These are phyloP conservation scores for Microtus oregoni DNA, from an alignment of 2,113 vertebrate genomes.

Conservation along the genomic window DNA sequence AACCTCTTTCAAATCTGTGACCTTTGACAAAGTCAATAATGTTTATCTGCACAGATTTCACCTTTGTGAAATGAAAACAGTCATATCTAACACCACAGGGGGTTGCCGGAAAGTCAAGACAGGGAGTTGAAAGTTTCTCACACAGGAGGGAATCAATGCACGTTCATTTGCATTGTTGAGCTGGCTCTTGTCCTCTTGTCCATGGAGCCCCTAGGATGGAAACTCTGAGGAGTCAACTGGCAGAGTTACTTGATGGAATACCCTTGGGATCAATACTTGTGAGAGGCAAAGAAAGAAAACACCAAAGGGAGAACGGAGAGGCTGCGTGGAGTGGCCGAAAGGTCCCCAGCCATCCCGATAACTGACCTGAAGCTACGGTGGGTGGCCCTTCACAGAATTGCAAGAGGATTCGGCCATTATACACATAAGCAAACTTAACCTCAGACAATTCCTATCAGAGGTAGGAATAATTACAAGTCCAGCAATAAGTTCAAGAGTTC, in stretches of 20 bases:
- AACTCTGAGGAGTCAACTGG: not conserved
- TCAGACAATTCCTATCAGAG: not conserved
- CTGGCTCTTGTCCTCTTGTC: not conserved
- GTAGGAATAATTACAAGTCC: not conserved
- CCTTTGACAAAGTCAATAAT: slow-evolving; percentile 5
- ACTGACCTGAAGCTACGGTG: not conserved
- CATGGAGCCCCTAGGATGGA: not conserved
- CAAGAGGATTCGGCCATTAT: not conserved
- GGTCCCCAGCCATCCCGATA: not conserved
- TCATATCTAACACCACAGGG: not conserved
- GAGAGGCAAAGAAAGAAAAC: not conserved
- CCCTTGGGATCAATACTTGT: not conserved
- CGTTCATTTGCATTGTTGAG: not conserved
- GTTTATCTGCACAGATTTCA: not conserved
- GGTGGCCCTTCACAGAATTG: not conserved
- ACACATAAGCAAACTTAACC: not conserved
- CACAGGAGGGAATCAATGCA: not conserved
- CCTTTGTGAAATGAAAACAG: not conserved
- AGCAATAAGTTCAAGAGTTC: not conserved
- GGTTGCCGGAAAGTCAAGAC: not conserved
- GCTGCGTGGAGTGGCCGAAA: not conserved
- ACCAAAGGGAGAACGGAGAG: not conserved
- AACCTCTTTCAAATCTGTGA: not conserved
- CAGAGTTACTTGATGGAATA: not conserved
- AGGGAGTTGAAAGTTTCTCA: not conserved